These are phyloP conservation scores for Leucozona laternaria DNA, from an alignment of 2,888 invertebrate species.

Conservation along the genomic window DNA sequence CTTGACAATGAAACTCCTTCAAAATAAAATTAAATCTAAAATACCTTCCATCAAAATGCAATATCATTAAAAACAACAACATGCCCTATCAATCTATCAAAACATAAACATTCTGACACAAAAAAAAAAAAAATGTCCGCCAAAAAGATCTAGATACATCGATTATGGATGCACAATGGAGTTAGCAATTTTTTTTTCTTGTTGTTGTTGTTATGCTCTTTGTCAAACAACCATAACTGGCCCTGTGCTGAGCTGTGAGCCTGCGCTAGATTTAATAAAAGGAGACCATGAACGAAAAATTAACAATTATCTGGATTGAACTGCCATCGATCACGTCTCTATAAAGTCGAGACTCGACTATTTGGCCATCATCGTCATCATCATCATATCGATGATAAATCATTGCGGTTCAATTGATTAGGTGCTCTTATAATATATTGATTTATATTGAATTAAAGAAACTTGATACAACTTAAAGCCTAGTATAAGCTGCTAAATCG, in stretches of 20 bases:
- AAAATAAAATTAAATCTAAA: background rate
- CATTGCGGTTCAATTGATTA: background rate
- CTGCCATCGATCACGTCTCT: slow-evolving; percentile 74
- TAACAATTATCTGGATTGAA: slow-evolving; percentile 74
- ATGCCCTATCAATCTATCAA: slow-evolving; percentile 67
- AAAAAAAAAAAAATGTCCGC: slow-evolving; percentile 23
- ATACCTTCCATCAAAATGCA: slow-evolving; percentile 56
- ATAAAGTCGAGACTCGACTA: slow-evolving; percentile 34
- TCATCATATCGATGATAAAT: background rate
- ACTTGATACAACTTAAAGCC: too few species aligned
- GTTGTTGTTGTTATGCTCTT: slow-evolving; percentile 17
- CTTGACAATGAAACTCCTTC: slow-evolving; percentile 58
- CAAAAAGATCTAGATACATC: slow-evolving; percentile 49
- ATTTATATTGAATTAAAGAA: background rate
- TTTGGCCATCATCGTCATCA: slow-evolving; percentile 48
- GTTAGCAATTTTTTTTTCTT: slow-evolving; percentile 5
- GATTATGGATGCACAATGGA: slow-evolving; percentile 23
- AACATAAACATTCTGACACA: slow-evolving; percentile 67
- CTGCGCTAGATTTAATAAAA: slow-evolving; percentile 62
- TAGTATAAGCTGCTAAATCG: too few species aligned
- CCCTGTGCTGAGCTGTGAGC: slow-evolving; percentile 20
- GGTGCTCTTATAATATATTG: background rate
- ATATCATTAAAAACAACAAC: slow-evolving; percentile 57
- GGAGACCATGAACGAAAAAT: slow-evolving; percentile 72
- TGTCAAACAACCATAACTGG: slow-evolving; percentile 31